Base-by-base conservation (phyloP, 2,113 vertebrate species). In the Brienomyrus longianalis region DNA sequence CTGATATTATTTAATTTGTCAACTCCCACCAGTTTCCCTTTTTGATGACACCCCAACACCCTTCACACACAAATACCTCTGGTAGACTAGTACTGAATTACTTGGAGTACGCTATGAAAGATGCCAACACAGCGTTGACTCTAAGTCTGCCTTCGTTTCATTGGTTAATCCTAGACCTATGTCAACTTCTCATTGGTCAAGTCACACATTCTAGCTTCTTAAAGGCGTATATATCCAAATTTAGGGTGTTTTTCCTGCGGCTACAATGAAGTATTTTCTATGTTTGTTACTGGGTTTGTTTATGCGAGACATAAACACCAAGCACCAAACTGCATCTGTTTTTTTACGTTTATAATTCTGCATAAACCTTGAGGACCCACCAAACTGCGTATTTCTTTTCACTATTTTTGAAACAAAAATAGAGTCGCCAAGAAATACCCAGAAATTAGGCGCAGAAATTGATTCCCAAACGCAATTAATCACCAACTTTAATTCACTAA, bases 111-210 rank as follows among this genome's bases (percentile, higher is more conserved):
- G 83, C 88, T 45, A n/a, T 50, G 93, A 92, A 90, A 93, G 91
- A 90, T 90, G 48, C 90, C 90, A 88, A 86, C 27, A 86, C 91
- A 54, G 50, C 45, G 52, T 11, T 8, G 43, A 56, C 51, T 56
- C 52, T 48, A 90, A 84, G 90, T 88, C 91, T 90, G 89, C 51
- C 70, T 9, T 43, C 3, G 3, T 89, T 89, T 90, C 90, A 93
- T 93, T 93, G 93, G 93, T 7, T 90, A 88, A 13, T 5, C 1
- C n/a, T 27, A 45, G 39, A 80, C 9, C 84, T 39, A n/a, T 52
- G 51, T 84, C 21, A 93, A 93, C 92, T 92, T 92, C 86, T 89
- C 47, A 93, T 93, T 93, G 92, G 93, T 83, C 48, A 51, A 21
- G 90, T 77, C 77, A 87, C 90, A 90, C 90, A 89, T 89, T 85